Conservation (phyloP, 1,140 invertebrate genomes). For the Chironomus tepperi region DNA sequence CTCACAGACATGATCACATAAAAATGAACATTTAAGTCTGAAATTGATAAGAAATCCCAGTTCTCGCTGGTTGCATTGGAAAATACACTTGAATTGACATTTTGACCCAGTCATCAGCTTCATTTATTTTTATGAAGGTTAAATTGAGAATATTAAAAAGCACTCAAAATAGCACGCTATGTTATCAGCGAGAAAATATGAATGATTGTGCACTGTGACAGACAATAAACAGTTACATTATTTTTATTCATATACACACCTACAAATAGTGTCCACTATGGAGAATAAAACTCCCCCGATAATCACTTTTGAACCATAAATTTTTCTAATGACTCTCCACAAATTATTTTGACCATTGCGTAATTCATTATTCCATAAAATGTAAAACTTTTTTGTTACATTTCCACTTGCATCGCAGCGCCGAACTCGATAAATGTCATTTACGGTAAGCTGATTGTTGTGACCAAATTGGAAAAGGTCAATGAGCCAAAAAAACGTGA, state of each 20-base stretch:
- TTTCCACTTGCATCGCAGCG: neutral
- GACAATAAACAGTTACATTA: neutral
- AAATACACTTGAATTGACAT: neutral
- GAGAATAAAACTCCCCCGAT: neutral
- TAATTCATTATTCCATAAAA: neutral
- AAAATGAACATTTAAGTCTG: too few species aligned
- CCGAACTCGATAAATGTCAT: neutral
- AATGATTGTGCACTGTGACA: too few species aligned
- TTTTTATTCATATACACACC: neutral
- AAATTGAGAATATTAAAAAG: neutral
- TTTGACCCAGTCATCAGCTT: neutral
- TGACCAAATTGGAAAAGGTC: slow-evolving; percentile 15
- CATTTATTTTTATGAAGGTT: neutral
- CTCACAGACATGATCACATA: too few species aligned
- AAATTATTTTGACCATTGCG: neutral
- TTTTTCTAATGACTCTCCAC: neutral
- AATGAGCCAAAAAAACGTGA: slow-evolving; percentile 15
- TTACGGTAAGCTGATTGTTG: neutral
- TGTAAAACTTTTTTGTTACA: neutral
- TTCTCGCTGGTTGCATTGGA: too few species aligned
- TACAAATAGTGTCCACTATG: neutral
- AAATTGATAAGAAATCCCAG: too few species aligned
- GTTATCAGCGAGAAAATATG: too few species aligned
- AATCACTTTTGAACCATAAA: neutral
- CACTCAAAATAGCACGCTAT: too few species aligned